Evolutionary conservation across 2,113 vertebrate species (phyloP).

Genomic region (Coracopsis vasa): DNA sequence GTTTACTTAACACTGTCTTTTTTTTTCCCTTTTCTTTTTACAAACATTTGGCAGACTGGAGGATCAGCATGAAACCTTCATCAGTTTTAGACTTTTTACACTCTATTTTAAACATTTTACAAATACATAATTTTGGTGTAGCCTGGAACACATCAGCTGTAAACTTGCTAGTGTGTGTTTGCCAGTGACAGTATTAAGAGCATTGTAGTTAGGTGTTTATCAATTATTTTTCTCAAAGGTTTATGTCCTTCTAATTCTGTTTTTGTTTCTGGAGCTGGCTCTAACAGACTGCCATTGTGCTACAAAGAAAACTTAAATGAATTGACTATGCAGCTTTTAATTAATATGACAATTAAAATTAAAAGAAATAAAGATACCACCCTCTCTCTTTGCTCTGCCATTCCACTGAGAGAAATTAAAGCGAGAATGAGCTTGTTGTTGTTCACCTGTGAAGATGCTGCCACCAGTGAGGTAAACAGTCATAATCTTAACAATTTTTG

Average conservation of each 20-base stretch:
- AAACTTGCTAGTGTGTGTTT: conserved; percentile 37
- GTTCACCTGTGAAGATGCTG: background rate
- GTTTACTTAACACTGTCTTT: conserved; percentile 75
- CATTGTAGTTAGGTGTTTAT: conserved; percentile 17
- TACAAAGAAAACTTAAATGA: background rate
- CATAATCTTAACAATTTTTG: background rate
- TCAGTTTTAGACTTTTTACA: conserved; percentile 63
- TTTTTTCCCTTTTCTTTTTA: conserved; percentile 60
- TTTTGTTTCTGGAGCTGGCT: conserved; percentile 11
- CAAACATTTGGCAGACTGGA: conserved; percentile 74
- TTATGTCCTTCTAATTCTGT: conserved; percentile 16
- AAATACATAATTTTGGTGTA: conserved; percentile 30
- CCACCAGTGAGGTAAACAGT: background rate
- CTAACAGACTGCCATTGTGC: background rate
- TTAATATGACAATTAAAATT: background rate
- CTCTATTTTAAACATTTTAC: conserved; percentile 38
- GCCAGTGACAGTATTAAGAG: background rate
- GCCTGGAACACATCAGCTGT: conserved; percentile 17
- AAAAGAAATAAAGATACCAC: background rate
- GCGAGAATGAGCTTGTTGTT: background rate
- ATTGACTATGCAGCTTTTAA: background rate
- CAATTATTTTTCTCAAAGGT: conserved; percentile 10
- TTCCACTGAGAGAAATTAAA: background rate
- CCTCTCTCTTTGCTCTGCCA: background rate
- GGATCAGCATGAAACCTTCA: conserved; percentile 67